Conservation (phyloP, 2,797 vertebrate genomes). For the Scarus forsteni region DNA sequence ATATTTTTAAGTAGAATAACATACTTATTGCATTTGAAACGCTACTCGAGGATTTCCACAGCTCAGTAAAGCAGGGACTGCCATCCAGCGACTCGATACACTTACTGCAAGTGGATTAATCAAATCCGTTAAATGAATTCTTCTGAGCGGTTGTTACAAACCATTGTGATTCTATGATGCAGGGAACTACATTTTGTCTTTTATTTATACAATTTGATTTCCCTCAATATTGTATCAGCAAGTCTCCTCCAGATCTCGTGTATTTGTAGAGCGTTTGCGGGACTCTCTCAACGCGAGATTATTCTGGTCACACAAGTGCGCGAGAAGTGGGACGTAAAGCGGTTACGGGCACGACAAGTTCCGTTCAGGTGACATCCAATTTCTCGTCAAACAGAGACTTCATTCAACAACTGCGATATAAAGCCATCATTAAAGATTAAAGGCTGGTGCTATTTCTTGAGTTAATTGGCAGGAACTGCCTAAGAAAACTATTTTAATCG, state of each 20-base stretch:
- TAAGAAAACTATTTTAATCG: too few relatives aligned
- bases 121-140: neutral
- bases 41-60: neutral
- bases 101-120: conserved; percentile 23
- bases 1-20: too few relatives aligned
- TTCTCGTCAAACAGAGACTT: neutral
- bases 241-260: conserved; percentile 2
- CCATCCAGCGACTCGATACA: conserved; percentile 32
- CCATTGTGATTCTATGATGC: neutral
- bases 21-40: too few relatives aligned
- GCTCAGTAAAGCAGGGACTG: conserved; percentile 27
- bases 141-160: neutral
- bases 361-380: neutral
- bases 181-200: too few relatives aligned
- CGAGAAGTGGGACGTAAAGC: conserved; percentile 18
- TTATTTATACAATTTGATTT: too few relatives aligned
- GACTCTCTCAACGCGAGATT: conserved; percentile 32
- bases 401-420: neutral
- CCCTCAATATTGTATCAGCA: too few relatives aligned
- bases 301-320: conserved; percentile 2
- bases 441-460: neutral
- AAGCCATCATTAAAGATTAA: neutral
- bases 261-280: neutral
- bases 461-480: too few relatives aligned
- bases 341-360: conserved; percentile 18